phyloP scores from a whole-genome alignment of 2,113 vertebrate genomes.

The Chroicocephalus ridibundus region DNA sequence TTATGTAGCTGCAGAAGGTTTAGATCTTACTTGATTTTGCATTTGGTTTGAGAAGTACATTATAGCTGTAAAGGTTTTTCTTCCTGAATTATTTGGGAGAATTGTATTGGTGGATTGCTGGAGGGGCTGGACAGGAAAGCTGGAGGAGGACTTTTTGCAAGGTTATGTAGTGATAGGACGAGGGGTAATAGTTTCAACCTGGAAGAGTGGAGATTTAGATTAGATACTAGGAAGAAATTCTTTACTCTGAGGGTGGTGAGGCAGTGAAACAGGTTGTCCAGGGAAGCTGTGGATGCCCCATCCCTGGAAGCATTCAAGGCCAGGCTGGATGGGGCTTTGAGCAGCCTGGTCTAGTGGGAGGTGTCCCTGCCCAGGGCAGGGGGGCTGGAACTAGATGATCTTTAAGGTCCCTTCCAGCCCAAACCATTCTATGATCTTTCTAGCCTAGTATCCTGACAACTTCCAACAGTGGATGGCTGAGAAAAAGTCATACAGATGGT shows the following conservation, averaged over 20 bases:
- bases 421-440: not conserved
- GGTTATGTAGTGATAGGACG: not conserved
- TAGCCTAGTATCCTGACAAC: not conserved
- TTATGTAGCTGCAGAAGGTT: not conserved
- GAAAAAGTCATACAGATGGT: not conserved
- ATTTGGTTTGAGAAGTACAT: not conserved
- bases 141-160: not conserved
- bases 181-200: not conserved
- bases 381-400: not conserved
- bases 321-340: not conserved
- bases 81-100: not conserved
- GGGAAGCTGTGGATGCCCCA: not conserved
- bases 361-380: not conserved
- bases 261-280: not conserved
- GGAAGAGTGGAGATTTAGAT: not conserved
- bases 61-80: not conserved
- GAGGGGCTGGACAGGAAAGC: not conserved
- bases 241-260: not conserved
- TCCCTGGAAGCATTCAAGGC: not conserved
- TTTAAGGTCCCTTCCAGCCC: not conserved
- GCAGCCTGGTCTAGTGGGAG: not conserved
- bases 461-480: not conserved
- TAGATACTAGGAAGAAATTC: not conserved
- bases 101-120: not conserved
- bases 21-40: not conserved